Evolutionary conservation across 2,888 invertebrate genomes (phyloP), one percentile per base, ranked within the genome.

Genomic region (Pediacus dermestoides): DNA sequence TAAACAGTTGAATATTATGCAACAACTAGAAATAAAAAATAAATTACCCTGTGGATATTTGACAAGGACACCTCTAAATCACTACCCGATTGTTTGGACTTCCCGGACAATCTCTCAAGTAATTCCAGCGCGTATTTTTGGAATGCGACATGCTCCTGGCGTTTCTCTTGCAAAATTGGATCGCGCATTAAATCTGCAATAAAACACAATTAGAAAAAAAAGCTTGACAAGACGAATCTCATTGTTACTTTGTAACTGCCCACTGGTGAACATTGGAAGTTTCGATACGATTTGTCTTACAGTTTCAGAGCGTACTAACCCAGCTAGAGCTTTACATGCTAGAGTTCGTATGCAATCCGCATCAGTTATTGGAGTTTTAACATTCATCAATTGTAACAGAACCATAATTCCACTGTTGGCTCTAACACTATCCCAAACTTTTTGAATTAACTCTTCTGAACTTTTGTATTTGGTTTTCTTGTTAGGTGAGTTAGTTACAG

Each of bases 321-420:
- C 97, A 16, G 91, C 89, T 28, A 97, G 73, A 2, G 94, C 94
- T 53, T 88, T 78, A 64, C 96, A 96, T 0, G 97, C 95, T 57
- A 96, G 75, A 2, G 92, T 91, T 32, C 97, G 78, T 53, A 99
- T 85, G 22, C 87, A 82, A 70, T 99, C 97, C 9, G 97, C 97
- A 73, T 97, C 96, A 1, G 95, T 95, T 37, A 96, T 90, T 0
- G 97, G 97, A 0, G 88, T 85, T 71, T 94, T 94, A 8, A 87
- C 81, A 72, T 86, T 85, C 82, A 97, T 85, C 44, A 95, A 74
- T 35, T 89, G 87, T 8, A 94, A 72, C 25, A 96, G 72, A 30
- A 91, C 82, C 86, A 97, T 95, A 37, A 99, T 95, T 1, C 96
- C 97, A 66, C 96, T 96, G 66, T 93, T 94, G 1, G 87, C 83